A percentile compares a stretch with the other conserved stretches of the same genome.
These are phyloP conservation scores for Cheilosia urbana DNA, from an alignment of 2,888 invertebrate species.

Conservation along the genomic window DNA sequence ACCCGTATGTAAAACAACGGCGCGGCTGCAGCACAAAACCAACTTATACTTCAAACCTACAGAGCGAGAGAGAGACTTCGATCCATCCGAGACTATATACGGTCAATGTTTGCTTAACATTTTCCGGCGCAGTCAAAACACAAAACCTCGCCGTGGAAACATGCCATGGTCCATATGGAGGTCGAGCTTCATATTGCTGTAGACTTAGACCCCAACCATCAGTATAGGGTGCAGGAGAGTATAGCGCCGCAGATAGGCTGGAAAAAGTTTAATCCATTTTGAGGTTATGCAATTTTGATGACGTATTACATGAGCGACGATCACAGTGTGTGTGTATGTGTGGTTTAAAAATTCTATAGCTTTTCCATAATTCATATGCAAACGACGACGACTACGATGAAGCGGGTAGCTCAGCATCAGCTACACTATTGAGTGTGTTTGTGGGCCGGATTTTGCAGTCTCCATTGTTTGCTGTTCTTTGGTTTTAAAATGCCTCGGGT, in stretches of 20 bases:
- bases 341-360: slow-evolving; percentile 64
- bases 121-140: slow-evolving; percentile 71
- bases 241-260: slow-evolving; percentile 65
- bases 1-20: slow-evolving; percentile 45
- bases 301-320: slow-evolving; percentile 72
- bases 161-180: slow-evolving; percentile 13
- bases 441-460: slow-evolving; percentile 72
- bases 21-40: slow-evolving; percentile 20
- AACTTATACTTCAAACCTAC: slow-evolving; percentile 36
- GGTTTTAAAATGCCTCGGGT: slow-evolving; percentile 59
- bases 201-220: slow-evolving; percentile 12
- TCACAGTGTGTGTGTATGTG: slow-evolving; percentile 36
- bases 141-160: slow-evolving; percentile 56
- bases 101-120: slow-evolving; percentile 76
- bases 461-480: slow-evolving; percentile 56
- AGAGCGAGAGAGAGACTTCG: slow-evolving; percentile 34
- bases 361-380: slow-evolving; percentile 75
- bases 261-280: slow-evolving; percentile 77
- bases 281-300: slow-evolving; percentile 77
- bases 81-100: slow-evolving; percentile 32
- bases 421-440: slow-evolving; percentile 48
- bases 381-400: slow-evolving; percentile 21
- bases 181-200: not conserved
- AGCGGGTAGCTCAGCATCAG: too few relatives aligned
- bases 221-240: not conserved